Evolutionary conservation across 2,888 invertebrate genomes (phyloP), one percentile per base, ranked within the genome.

Genomic region (Latrodectus hesperus): DNA sequence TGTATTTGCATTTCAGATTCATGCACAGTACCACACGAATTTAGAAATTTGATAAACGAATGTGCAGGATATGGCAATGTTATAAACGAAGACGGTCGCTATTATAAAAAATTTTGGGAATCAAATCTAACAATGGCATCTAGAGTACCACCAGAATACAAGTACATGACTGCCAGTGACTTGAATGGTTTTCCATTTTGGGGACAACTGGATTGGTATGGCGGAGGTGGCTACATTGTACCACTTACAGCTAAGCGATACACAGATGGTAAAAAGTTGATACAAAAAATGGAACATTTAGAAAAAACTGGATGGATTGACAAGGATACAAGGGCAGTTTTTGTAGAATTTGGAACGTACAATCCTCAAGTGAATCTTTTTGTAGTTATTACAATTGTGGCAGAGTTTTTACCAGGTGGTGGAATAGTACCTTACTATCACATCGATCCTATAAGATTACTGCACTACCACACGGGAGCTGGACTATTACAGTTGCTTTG

Each of bases 261-360:
- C 60, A 52, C 80, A 73, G 84, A 88, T 60, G 75, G 84, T 10
- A 65, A 12, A n/a, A 83, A 83, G n/a, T 77, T 89, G n/a, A 75
- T 77, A 22, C 14, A 55, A 12, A 75, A 76, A 55, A 87, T 87
- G 84, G 26, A 67, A 8, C 14, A 90, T 51, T 90, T 93, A 51
- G 90, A 92, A 84, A 72, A 89, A 3, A 91, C 92, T 38, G 89
- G 90, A 4, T 93, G 93, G 93, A 91, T 93, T 5, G 92, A 93
- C 82, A 89, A 91, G 82, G 91, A 92, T 88, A 93, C 93, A 6
- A 89, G 93, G 73, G 93, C 93, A 0, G 91, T 93, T n/a, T 93
- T 93, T 88, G 90, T 93, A n/a, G 93, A 93, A 88, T 93, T 93
- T 89, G 92, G 93, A 4, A 91, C 92, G 65, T 93, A 93, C 91